Evolutionary conservation across 1,140 invertebrate genomes (phyloP), one percentile per base, ranked within the genome.

Genomic region (Mya arenaria): DNA sequence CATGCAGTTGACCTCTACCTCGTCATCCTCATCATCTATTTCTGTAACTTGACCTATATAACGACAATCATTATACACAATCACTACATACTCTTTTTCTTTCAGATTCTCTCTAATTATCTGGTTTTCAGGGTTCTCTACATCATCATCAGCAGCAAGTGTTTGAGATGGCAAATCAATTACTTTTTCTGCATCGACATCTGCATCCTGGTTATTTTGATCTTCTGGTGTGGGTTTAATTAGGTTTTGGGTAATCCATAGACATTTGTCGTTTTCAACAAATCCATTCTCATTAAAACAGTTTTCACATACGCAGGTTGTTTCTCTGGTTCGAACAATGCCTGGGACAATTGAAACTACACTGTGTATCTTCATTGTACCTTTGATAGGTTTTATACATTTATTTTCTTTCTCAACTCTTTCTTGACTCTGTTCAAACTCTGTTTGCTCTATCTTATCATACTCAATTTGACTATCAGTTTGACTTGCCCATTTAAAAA

Each of bases 351-450:
- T 37, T 3, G 28, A 28, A 3, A 75, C 72, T 25, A 75, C 72
- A 62, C 72, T 75, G 63, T 85, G 80, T 1, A 85, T 19, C 23
- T 68, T 82, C 52, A 84, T 73, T 25, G 85, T 86, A 34, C 83
- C 85, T 36, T 63, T 44, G 34, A 86, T 60, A 19, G 78, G 36
- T 15, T 81, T 65, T 62, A 63, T 75, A 23, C 44, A 5, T 4
- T n/a, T n/a, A 1, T 32, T 37, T 34, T 25, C 1, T 44, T 56
- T 66, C 8, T 62, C 68, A 41, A 85, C 63, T 28, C 39, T 52
- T 5, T 56, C 23, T 63, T 39, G 63, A 5, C n/a, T 39, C 25
- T 10, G 48, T 36, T 80, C 34, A 62, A 62, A 79, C 15, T 75
- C 82, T 32, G 77, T 72, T 41, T n/a, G 13, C 44, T 5, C 28